Evolutionary conservation across 2,113 vertebrate species (phyloP), one percentile per base, ranked within the genome.

Genomic region (Haemorhous mexicanus): DNA sequence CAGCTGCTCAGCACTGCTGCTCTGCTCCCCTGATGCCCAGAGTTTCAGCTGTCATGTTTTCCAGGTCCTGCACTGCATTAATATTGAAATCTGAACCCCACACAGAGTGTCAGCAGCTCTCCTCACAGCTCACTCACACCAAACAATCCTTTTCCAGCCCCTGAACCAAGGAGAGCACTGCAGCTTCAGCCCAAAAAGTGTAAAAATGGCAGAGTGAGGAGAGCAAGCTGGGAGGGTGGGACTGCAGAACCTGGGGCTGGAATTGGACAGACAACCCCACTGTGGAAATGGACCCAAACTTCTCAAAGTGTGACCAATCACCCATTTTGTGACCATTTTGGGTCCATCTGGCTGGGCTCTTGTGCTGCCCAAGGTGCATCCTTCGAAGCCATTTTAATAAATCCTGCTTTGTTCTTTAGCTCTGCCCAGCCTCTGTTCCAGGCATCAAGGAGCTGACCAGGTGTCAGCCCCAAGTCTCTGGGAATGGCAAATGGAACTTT

Each of bases 281-380:
- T 1, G 2, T 28, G 35, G 35, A 37, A 39, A 39, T 39, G 59
- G 24, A 62, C 6, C 35, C 19, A 13, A 39, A 9, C 35, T n/a
- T n/a, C n/a, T n/a, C n/a, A n/a, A n/a, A n/a, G n/a, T 1, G 6
- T 27, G 35, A 4, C 35, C 6, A 2, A 1, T 27, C 4, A 6
- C 27, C 16, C 24, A 37, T 37, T 35, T 17, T 37, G 58, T 10
- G 22, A 7, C 33, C 56, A 16, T 35, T 24, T 59, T 7, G 35
- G 56, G 16, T 27, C 16, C 11, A 37, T 6, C n/a, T 55, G 41
- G 41, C 16, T 26, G 24, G 58, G 58, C 58, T 27, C 59, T 6
- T 39, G 35, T 4, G 12, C 35, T 19, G 59, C 26, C 35, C 35
- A 39, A 19, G 35, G 7, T 39, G 59, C 0, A 13, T 39, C 35